Base-by-base conservation (phyloP, 2,113 vertebrate genomes). In the Nycticebus coucang region DNA sequence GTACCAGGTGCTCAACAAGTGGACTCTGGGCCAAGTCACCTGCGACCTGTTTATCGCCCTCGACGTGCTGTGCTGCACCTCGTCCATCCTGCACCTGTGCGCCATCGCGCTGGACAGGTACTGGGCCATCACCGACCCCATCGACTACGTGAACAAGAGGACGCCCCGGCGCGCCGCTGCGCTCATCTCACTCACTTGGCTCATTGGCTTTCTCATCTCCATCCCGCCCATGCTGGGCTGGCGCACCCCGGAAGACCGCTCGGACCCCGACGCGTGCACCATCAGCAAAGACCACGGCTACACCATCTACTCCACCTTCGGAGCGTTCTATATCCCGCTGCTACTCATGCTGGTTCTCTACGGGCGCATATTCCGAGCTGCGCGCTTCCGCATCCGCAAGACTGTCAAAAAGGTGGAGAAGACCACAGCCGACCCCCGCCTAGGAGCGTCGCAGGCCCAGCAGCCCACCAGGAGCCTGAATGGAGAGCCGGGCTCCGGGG, bases 171-270 rank as follows among this genome's bases (percentile, higher is more conserved):
- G 99, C 93, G 99, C 99, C 2, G 99, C 99, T 22, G 96, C 98
- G 94, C 98, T 99, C 14, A 99, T 99, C 97, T 99, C 99, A 78
- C 98, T 99, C 86, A 99, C 99, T 37, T 99, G 99, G 99, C 98
- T 99, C 28, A 98, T 99, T 87, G 99, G 99, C 89, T 99, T 99
- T 98, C 99, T 99, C 90, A 99, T 99, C 97, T 99, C 99, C 93
- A 99, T 99, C 96, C 99, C 99, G 4, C 99, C 99, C 45, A 99
- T 99, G 99, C 98, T 99, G 98, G 99, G 99, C 89, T 99, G 99
- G 99, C 99, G 99, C 94, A 99, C 99, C 71, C 99, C 99, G 0
- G 99, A 99, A 98, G 99, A 99, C 98, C 99, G 99, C 93, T 99
- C 99, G 8, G 96, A 99, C 97, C 99, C 99, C 2, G 98, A 99